Percentiles rank a stretch among this genome's conserved stretches.
phyloP scores from a whole-genome alignment of 2,113 vertebrate genomes.

The Pyxicephalus adspersus region DNA sequence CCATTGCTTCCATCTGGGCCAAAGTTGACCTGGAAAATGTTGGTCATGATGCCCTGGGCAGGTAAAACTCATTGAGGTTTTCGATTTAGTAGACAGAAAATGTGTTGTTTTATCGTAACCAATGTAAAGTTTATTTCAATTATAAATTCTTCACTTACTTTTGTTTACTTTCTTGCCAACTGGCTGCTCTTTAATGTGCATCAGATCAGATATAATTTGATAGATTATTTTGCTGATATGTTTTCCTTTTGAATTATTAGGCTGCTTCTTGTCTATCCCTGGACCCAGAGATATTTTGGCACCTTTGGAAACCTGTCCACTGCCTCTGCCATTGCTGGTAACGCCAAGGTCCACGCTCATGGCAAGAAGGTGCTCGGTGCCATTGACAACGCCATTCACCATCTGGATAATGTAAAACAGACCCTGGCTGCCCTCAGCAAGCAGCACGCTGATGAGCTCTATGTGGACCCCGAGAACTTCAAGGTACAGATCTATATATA shows the following conservation, averaged over 20 bases:
- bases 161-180: not conserved
- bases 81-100: not conserved
- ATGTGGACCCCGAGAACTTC: conserved; percentile 73
- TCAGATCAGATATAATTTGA: too few species aligned
- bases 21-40: conserved; percentile 53
- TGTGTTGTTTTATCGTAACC: not conserved
- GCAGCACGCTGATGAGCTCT: conserved; percentile 72
- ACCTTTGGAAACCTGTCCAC: conserved; percentile 58
- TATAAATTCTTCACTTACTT: not conserved
- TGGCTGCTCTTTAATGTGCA: not conserved
- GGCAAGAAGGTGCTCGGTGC: conserved; percentile 63
- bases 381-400: conserved; percentile 75
- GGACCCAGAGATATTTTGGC: conserved; percentile 72
- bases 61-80: conserved; percentile 60
- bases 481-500: conserved; percentile 49
- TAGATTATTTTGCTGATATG: accelerated
- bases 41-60: conserved; percentile 65
- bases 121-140: too few species aligned
- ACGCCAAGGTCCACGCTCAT: conserved; percentile 62
- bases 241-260: accelerated
- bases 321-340: conserved; percentile 49
- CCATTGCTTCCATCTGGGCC: conserved; percentile 46
- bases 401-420: conserved; percentile 75
- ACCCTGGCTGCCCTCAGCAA: conserved; percentile 65
- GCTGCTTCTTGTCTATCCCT: conserved; percentile 65